Base-by-base conservation (phyloP, 37 sponge, comb jelly and placozoan genomes). In the Theonella swinhoei region DNA sequence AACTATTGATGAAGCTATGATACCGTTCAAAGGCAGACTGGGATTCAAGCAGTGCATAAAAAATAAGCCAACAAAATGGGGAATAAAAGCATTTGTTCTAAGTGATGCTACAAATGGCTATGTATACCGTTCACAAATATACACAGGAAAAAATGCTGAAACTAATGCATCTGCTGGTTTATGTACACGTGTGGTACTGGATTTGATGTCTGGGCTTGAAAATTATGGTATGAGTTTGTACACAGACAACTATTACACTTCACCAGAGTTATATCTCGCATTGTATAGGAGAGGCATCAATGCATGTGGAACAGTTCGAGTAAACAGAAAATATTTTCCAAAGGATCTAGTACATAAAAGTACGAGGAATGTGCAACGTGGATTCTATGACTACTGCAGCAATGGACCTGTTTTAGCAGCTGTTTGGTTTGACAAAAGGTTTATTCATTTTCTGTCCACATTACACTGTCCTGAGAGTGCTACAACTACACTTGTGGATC, bases 361-460 rank as follows among this genome's bases (percentile, higher is more conserved):
- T n/a, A 84, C 65, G 4, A 26, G 35, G 26, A 31, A 58, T 9
- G 75, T 17, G n/a, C n/a, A 3, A 0, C 37, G 85, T 58, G 85
- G 85, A 4, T 64, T 23, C 8, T 76, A 76, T 64, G 78, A 85
- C 71, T 77, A 76, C n/a, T 42, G 77, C 4, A n/a, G 58, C 4
- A 64, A 63, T 65, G 76, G 77, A 19, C 86, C 86, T 25, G 71
- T 85, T 4, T 31, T 67, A 25, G 86, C 78, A 28, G 68, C 4
- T 43, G 70, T 64, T 8, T 85, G 86, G 86, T 31, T 65, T 4
- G 86, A 88, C 32, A 62, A 29, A 2, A 60, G 88, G 37, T 22
- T 39, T 33, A 86, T 88, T n/a, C 64, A 88, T 36, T 80, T 88
- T 63, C 30, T 88, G 36, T 39, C 77, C 0, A 88, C 76, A 1